Percentiles rank a stretch among this genome's conserved stretches.
Conservation (phyloP, 2,888 invertebrate genomes). For the Leuctra nigra region DNA sequence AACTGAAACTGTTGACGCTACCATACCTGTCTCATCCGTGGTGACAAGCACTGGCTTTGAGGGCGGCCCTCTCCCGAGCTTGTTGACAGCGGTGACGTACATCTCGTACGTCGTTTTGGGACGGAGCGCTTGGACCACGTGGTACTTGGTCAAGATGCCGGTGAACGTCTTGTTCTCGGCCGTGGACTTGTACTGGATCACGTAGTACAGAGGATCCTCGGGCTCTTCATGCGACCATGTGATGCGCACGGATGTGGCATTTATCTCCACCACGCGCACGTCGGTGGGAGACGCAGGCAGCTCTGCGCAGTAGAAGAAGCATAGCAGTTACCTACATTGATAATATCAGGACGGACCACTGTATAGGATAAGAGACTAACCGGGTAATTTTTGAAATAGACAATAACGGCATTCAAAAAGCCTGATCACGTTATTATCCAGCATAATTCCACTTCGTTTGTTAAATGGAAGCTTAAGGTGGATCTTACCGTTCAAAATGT, state of each 20-base stretch:
- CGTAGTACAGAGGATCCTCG: slow-evolving; percentile 88
- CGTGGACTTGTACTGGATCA: slow-evolving; percentile 94
- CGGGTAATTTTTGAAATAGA: no score
- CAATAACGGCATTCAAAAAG: no score
- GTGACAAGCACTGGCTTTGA: slow-evolving; percentile 85
- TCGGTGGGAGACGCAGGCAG: slow-evolving; percentile 86
- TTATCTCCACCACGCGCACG: slow-evolving; percentile 86
- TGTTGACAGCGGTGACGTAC: slow-evolving; percentile 91
- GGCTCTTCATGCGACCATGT: slow-evolving; percentile 88
- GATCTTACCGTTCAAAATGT: no score
- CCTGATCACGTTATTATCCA: no score
- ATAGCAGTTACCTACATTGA: no score
- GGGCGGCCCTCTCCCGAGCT: slow-evolving; percentile 85
- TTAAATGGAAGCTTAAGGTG: no score
- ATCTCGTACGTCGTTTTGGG: slow-evolving; percentile 96
- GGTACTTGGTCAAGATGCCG: slow-evolving; percentile 88
- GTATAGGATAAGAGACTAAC: no score
- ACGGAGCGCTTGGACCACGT: slow-evolving; percentile 80
- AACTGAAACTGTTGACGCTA: no score
- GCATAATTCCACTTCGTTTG: no score
- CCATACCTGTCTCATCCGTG: slow-evolving; percentile 93
- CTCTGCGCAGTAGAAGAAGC: no score
- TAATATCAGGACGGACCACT: no score
- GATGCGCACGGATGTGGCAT: slow-evolving; percentile 85
- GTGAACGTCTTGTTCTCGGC: slow-evolving; percentile 86